Conservation (phyloP, 1,140 invertebrate species). For the Zaprionus kolodkinae region DNA sequence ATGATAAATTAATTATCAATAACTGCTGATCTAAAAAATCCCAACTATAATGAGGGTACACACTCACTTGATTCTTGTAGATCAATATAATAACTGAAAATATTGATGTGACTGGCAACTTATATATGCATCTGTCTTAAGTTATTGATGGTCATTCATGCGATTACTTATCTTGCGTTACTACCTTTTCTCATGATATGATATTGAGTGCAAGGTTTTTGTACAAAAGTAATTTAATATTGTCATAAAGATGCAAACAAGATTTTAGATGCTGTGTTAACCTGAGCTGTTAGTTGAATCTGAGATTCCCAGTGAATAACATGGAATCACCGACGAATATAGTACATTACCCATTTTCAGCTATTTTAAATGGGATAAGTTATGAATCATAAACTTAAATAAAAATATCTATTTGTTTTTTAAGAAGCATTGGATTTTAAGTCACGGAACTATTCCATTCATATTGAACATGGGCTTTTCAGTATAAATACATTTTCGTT, state of each 20-base stretch:
- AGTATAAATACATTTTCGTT: not conserved
- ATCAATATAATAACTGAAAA: conserved; percentile 33
- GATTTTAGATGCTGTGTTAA: not conserved
- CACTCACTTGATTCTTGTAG: conserved; percentile 7
- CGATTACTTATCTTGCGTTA: conserved; percentile 8
- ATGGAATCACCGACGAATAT: not conserved
- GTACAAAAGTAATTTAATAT: conserved; percentile 24
- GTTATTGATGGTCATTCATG: conserved; percentile 20
- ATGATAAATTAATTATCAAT: conserved; percentile 55
- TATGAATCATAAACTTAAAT: not conserved
- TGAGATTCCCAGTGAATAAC: not conserved
- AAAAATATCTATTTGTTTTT: not conserved
- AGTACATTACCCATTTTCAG: not conserved
- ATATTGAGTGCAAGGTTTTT: conserved; percentile 17
- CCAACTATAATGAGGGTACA: conserved; percentile 82
- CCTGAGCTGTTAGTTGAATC: not conserved
- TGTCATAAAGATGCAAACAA: conserved; percentile 3
- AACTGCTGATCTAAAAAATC: conserved; percentile 84
- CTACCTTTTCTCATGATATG: not conserved
- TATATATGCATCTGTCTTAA: conserved; percentile 27
- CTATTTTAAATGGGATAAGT: not conserved
- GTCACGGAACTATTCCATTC: not conserved
- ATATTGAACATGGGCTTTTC: not conserved
- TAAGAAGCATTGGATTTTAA: not conserved
- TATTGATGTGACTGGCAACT: conserved; percentile 8